Base-by-base conservation (phyloP, 2,888 invertebrate genomes). In the Dinocampus coccinellae region DNA sequence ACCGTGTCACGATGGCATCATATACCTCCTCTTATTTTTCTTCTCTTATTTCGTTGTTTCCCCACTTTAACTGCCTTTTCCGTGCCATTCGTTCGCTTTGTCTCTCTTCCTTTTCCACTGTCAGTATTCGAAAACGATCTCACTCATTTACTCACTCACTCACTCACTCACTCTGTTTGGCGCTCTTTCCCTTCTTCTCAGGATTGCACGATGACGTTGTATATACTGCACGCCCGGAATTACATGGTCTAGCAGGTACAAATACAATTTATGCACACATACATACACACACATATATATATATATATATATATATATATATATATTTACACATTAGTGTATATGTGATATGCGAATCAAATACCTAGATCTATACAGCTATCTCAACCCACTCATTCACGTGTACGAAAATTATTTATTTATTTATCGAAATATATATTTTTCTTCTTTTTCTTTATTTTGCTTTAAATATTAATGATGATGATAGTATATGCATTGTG, bases 1-100 rank as follows among this genome's bases (percentile, higher is more conserved):
- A 74, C 75, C 77, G 68, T 65, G 77, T 77, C 75, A 73, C 75
- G 75, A 76, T 74, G 74, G 68, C 74, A 75, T 75, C 74, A 70
- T 70, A 39, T 7, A 29, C 29, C 70, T 72, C 53, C 66, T 73
- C 75, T 74, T 74, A n/a, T 76, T 73, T 75, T 72, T 70, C 74
- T 75, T 75, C 36, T 36, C 36, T 16, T 47, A 47, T 9, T 47
- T 6, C 1, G 47, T 47, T 7, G 16, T 47, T 47, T 16, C 47
- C 20, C 47, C 4, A 2, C 47, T n/a, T 3, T n/a, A n/a, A 16
- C 20, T 20, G 16, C 47, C 16, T 47, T 20, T 20, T 7, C 47
- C 47, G 16, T 16, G 47, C 47, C 47, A 47, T 47, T 47, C 16
- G n/a, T n/a, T n/a, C n/a, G n/a, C n/a, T 47, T n/a, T 13, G 47